Percentiles rank a stretch among this genome's conserved stretches.
phyloP scores from a whole-genome alignment of 1,140 invertebrate genomes.

The Nephotettix cincticeps region DNA sequence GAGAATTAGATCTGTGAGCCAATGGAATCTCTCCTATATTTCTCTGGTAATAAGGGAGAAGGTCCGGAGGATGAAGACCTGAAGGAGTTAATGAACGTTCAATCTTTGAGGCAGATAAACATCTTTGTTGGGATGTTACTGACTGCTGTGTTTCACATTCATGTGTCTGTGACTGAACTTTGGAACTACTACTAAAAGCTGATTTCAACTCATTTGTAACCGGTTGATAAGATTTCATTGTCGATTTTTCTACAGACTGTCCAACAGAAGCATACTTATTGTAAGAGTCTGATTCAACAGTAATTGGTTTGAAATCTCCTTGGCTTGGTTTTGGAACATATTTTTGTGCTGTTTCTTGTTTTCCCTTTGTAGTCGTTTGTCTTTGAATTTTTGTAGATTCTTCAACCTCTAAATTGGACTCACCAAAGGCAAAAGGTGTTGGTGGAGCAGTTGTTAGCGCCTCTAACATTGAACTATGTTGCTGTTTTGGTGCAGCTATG shows the following conservation, averaged over 20 bases:
- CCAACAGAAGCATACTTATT: neutral
- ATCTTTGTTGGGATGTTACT: neutral
- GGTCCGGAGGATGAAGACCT: slow-evolving; percentile 38
- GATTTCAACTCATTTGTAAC: slow-evolving; percentile 46
- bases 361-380: neutral
- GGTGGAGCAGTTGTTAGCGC: slow-evolving; percentile 35
- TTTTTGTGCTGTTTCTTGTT: neutral
- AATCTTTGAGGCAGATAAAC: neutral
- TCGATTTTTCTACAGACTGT: neutral
- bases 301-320: slow-evolving; percentile 22
- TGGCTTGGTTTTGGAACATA: slow-evolving; percentile 4
- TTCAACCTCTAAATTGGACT: neutral
- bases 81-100: slow-evolving; percentile 32
- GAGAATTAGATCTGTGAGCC: slow-evolving; percentile 33
- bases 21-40: slow-evolving; percentile 53
- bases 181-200: neutral
- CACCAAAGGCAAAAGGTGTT: slow-evolving; percentile 16
- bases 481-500: slow-evolving; percentile 7
- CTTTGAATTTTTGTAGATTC: neutral
- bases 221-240: slow-evolving; percentile 46
- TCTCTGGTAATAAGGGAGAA: slow-evolving; percentile 58
- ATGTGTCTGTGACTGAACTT: neutral
- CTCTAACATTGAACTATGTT: slow-evolving; percentile 28
- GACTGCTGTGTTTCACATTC: neutral
- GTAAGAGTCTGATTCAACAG: neutral